These are phyloP conservation scores for Toxonevra muliebris DNA, from an alignment of 2,888 invertebrate species.

Conservation along the genomic window DNA sequence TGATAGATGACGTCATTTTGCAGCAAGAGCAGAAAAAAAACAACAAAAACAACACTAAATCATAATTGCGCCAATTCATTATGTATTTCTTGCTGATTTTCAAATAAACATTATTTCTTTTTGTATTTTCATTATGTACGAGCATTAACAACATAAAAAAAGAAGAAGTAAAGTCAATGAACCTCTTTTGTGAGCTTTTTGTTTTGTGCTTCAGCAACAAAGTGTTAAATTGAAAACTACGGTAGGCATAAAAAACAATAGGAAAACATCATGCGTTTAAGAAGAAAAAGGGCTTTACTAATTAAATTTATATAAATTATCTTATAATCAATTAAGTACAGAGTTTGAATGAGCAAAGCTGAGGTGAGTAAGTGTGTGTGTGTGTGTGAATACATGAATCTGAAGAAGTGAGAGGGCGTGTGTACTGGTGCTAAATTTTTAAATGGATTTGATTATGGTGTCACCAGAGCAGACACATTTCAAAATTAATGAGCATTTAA, in stretches of 20 bases:
- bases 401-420: neutral
- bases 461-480: slow-evolving; percentile 3
- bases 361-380: too few species aligned
- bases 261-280: neutral
- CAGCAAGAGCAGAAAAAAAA: neutral
- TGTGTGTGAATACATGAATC: too few species aligned
- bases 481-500: slow-evolving; percentile 11
- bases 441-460: slow-evolving; percentile 1
- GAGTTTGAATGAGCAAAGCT: too few species aligned
- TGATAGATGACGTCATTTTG: neutral
- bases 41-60: neutral
- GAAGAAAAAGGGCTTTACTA: neutral
- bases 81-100: neutral
- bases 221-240: slow-evolving; percentile 9
- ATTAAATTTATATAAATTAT: slow-evolving; percentile 12
- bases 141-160: neutral
- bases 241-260: neutral
- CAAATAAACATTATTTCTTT: neutral
- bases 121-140: neutral
- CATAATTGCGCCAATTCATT: neutral
- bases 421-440: neutral
- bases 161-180: slow-evolving; percentile 12
- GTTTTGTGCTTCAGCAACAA: slow-evolving; percentile 5
- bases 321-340: neutral
- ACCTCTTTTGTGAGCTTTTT: neutral